Conservation (phyloP, 2,888 invertebrate species). For the Glyphotaelius pellucidus region DNA sequence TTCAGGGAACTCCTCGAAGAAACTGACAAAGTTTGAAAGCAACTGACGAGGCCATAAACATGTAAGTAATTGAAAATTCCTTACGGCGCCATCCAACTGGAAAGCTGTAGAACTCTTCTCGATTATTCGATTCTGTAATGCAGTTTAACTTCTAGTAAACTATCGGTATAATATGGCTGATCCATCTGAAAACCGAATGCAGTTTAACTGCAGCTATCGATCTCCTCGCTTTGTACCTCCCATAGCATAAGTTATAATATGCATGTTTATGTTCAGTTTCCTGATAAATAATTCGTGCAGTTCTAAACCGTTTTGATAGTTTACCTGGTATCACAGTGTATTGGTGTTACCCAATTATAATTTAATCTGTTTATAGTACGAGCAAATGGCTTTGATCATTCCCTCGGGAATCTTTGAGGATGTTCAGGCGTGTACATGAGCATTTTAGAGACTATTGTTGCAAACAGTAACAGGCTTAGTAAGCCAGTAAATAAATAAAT, state of each 20-base stretch:
- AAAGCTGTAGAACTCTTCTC: background rate
- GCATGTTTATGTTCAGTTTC: background rate
- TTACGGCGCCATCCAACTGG: background rate
- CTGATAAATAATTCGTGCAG: background rate
- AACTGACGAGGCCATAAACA: conserved; percentile 22
- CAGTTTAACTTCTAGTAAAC: background rate
- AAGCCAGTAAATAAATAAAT: no score
- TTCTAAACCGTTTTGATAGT: background rate
- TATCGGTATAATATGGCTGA: background rate
- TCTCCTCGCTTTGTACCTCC: background rate
- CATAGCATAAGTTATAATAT: background rate
- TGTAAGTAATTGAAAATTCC: conserved; percentile 18
- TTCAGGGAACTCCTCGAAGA: background rate
- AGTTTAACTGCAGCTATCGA: background rate
- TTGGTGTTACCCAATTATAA: no score
- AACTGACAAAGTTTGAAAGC: conserved; percentile 3
- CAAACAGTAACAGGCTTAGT: no score
- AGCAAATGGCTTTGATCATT: no score
- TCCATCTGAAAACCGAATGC: background rate
- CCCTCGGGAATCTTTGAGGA: no score
- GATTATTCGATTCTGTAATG: background rate
- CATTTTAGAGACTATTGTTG: no score
- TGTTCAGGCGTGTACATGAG: no score
- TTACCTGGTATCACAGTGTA: no score
- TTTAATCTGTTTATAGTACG: no score